phyloP scores from a whole-genome alignment of 2,797 vertebrate genomes.

The Heliangelus exortis region DNA sequence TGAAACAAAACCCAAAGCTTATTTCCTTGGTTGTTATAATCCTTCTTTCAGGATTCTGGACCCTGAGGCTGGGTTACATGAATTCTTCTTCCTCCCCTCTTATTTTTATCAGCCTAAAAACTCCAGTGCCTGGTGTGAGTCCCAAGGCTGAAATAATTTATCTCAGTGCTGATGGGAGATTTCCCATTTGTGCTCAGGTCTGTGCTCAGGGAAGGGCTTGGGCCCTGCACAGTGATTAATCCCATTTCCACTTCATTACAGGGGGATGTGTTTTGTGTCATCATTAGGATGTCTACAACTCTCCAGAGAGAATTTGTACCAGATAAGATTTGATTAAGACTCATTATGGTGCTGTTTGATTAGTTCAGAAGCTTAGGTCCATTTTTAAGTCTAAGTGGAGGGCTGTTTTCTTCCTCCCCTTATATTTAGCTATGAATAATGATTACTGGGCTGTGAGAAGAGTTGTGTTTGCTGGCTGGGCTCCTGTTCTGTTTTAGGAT shows the following conservation, averaged over 20 bases:
- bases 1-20: not conserved
- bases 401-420: not conserved
- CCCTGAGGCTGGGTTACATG: not conserved
- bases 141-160: not conserved
- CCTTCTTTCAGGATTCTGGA: not conserved
- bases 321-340: slow-evolving; percentile 32
- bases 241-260: slow-evolving; percentile 11
- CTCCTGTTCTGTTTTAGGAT: not conserved
- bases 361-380: slow-evolving; percentile 11
- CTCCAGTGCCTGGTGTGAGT: fast-evolving
- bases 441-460: not conserved
- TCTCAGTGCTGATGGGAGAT: not conserved
- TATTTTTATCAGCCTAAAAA: no score
- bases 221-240: not conserved
- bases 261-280: not conserved
- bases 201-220: not conserved
- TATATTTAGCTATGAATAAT: not conserved
- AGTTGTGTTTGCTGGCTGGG: not conserved
- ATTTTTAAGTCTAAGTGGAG: not conserved
- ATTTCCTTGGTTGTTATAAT: not conserved
- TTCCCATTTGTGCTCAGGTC: not conserved
- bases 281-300: not conserved
- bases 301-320: not conserved
- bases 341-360: not conserved
- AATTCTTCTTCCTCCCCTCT: not conserved